Percentiles rank a stretch among this genome's conserved stretches.
phyloP scores from a whole-genome alignment of 2,113 vertebrate species.

The Pygathrix nemaeus region DNA sequence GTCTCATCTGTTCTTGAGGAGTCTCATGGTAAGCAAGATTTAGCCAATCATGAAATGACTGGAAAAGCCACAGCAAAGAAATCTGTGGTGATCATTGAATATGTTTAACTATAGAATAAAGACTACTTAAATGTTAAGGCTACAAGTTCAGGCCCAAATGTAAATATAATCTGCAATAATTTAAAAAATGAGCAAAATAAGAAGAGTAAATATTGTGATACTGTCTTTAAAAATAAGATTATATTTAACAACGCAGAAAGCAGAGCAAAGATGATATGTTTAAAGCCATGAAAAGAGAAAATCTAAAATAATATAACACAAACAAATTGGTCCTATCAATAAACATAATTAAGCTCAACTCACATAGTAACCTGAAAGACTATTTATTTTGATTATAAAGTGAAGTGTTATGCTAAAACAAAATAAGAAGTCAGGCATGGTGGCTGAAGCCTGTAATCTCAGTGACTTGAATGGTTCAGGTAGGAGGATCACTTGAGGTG shows the following conservation, averaged over 20 bases:
- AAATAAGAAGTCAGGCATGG: not conserved
- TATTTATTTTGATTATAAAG: slow-evolving; percentile 1
- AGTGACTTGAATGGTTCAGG: not conserved
- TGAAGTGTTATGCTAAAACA: slow-evolving; percentile 29
- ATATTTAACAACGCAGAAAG: not conserved
- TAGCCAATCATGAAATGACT: not conserved
- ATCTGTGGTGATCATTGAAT: not conserved
- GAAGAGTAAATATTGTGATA: not conserved
- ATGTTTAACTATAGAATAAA: not conserved
- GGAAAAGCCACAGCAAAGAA: not conserved
- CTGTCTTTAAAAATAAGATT: not conserved
- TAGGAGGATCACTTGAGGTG: not conserved
- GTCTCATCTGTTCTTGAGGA: not conserved
- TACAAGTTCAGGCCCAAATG: not conserved
- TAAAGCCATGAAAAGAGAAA: not conserved
- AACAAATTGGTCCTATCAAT: not conserved
- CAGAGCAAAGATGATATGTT: not conserved
- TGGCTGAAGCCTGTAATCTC: not conserved
- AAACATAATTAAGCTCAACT: not conserved
- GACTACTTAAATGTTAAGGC: not conserved
- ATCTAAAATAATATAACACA: not conserved
- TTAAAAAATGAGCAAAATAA: not conserved
- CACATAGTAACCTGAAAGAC: not conserved
- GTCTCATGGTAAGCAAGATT: not conserved
- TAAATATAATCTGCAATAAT: not conserved